phyloP scores from a whole-genome alignment of 2,113 vertebrate species.

The Grammomys dolichurus region DNA sequence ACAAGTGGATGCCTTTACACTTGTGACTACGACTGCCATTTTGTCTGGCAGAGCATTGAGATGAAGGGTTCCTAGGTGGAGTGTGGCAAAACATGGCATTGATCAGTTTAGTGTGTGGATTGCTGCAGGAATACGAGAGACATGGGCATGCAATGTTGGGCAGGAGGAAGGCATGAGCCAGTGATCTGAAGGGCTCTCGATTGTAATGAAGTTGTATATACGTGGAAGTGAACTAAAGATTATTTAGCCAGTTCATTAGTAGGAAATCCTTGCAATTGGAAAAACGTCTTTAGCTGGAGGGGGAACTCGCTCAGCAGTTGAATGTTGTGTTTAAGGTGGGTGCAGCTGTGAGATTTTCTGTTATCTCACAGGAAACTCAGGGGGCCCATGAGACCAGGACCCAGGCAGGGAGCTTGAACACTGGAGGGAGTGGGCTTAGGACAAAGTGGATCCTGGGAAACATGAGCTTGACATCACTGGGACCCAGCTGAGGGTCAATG shows the following conservation, averaged over 20 bases:
- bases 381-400: background rate
- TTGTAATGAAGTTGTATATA: background rate
- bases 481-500: background rate
- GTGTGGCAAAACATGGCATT: background rate
- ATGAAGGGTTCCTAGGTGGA: background rate
- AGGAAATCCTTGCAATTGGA: constrained; percentile 55
- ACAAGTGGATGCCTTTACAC: rapidly evolving
- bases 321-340: background rate
- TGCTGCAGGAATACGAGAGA: background rate
- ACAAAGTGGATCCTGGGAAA: background rate
- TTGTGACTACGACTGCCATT: background rate
- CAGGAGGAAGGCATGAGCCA: background rate
- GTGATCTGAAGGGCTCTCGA: background rate
- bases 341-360: background rate
- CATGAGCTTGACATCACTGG: background rate
- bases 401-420: background rate
- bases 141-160: background rate
- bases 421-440: background rate
- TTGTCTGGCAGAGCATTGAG: background rate
- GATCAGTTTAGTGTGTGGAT: background rate
- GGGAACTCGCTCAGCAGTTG: constrained; percentile 29
- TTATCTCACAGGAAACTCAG: background rate
- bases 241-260: constrained; percentile 54
- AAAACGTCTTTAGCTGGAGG: constrained; percentile 55
- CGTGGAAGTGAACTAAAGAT: constrained; percentile 54